Evolutionary conservation across 2,888 invertebrate species (phyloP), one percentile per base, ranked within the genome.

Genomic region (Troilus luridus): DNA sequence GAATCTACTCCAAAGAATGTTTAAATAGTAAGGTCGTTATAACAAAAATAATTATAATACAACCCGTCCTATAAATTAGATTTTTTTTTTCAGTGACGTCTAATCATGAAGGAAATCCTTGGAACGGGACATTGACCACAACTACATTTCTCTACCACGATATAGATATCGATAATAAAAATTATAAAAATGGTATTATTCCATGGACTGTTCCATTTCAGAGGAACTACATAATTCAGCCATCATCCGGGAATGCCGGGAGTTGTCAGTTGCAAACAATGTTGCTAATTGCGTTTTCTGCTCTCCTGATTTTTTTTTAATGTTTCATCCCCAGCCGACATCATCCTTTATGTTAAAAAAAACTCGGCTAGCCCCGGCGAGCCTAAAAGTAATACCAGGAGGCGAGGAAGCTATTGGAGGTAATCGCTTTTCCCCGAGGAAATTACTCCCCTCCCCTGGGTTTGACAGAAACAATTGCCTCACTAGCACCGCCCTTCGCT

Each of bases 401-500:
- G 85, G 56, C 85, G 85, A 85, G 85, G 21, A 85, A 56, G 54
- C 85, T 85, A 85, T 85, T 85, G 85, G 85, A 85, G 85, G 85
- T 85, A 85, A 85, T 85, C 85, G 85, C 85, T 85, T 85, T 85
- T 85, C 85, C 85, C 85, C 10, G 54, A 85, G 85, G 85, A 85
- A 85, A 85, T 85, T 85, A 85, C 85, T 85, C 85, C 56, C n/a
- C 56, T 56, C 85, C 85, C 85, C 85, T 85, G 85, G 85, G 85
- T 85, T 85, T 85, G 85, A 85, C 85, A 85, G 85, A 85, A 85
- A 85, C 85, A 85, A 85, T 85, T 85, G 85, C 85, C 85, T 85
- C 85, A 85, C 85, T 85, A 85, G 85, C 85, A n/a, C 81, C 85
- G n/a, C 56, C 85, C 85, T 56, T 85, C 85, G n/a, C 85, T 85